phyloP scores from a whole-genome alignment of 2,113 vertebrate species.

The Egretta garzetta region DNA sequence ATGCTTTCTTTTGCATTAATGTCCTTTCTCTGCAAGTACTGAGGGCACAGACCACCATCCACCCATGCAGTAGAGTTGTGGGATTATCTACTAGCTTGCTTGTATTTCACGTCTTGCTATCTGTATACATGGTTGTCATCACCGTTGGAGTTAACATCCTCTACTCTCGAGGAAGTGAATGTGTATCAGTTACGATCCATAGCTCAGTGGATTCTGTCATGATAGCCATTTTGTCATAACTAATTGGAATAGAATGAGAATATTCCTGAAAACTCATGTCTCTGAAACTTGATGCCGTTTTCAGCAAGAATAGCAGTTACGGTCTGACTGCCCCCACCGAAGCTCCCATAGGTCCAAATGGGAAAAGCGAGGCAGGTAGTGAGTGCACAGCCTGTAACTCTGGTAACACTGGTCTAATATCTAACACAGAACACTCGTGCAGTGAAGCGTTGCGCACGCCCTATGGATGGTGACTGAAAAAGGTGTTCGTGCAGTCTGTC shows the following conservation, averaged over 20 bases:
- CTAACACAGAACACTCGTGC: accelerated
- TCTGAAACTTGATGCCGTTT: neutral
- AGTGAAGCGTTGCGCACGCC: neutral
- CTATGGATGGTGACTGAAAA: neutral
- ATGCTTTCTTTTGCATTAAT: neutral
- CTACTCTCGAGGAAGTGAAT: neutral
- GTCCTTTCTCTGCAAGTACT: neutral
- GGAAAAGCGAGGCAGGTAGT: neutral
- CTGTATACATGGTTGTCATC: neutral
- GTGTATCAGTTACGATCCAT: neutral
- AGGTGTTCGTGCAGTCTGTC: neutral
- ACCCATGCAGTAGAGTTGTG: neutral
- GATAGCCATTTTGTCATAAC: neutral
- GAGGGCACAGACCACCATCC: neutral
- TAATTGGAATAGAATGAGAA: neutral
- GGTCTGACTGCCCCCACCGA: neutral
- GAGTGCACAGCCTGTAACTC: neutral
- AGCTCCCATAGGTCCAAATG: neutral
- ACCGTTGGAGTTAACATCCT: neutral
- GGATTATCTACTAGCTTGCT: neutral
- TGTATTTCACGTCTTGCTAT: neutral
- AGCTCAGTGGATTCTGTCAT: neutral
- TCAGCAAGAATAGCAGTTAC: neutral
- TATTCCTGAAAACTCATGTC: neutral
- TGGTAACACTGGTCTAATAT: accelerated